Evolutionary conservation across 2,888 invertebrate species (phyloP), one percentile per base, ranked within the genome.

Genomic region (Linnaemya vulpina): DNA sequence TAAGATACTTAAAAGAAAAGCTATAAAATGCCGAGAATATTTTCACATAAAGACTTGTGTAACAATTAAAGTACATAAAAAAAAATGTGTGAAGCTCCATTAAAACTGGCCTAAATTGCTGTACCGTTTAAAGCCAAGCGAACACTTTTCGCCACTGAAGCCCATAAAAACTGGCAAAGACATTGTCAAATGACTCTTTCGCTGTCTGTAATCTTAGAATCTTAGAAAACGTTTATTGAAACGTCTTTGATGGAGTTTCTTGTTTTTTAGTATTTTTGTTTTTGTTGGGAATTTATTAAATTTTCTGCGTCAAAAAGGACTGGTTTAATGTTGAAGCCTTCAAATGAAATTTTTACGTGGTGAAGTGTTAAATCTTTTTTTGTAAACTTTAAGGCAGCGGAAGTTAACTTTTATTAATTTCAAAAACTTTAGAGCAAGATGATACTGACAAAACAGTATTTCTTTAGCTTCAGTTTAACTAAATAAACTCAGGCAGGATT

Each of bases 31-130:
- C 15, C 30, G 38, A 58, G 73, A 49, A 71, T 76, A 65, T 76
- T 76, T 76, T 30, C 63, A 9, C 49, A 76, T 65, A 76, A 82
- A 70, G 46, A 76, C 75, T 82, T 78, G 60, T 78, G 75, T 70
- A 65, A 78, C 78, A 85, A 85, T 78, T 82, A 82, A 82, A 71
- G 70, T 74, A 15, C 22, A 49, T 46, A 73, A 49, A 71, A 70
- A 65, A 53, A 71, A 78, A 70, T 74, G 74, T 62, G 65, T 70
- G 63, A 58, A 81, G 55, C 38, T 63, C 53, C 51, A 63, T 76
- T 82, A 40, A 71, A 58, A 75, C 55, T 58, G 70, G 49, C 55
- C 62, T 63, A 55, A 70, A 70, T 74, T 75, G 67, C 67, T 79
- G 22, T 53, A 60, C 60, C 60, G 15, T 67, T 74, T 49, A 67